Percentiles rank a stretch among this genome's conserved stretches.
Evolutionary conservation across 2,888 invertebrate species (phyloP).

Genomic region (Cataglyphis livida): DNA sequence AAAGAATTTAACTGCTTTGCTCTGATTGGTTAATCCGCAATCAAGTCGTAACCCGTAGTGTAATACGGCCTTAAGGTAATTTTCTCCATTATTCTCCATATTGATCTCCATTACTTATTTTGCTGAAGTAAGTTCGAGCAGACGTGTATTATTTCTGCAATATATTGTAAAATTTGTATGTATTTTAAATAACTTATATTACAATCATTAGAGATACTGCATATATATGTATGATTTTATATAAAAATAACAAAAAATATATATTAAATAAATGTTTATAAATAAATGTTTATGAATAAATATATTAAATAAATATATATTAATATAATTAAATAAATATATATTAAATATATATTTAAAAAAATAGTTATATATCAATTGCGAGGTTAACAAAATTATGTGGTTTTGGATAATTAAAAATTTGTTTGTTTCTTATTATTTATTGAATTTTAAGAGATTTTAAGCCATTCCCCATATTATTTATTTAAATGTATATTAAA

Average conservation of each 20-base stretch:
- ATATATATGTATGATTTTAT: not conserved
- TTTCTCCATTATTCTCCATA: too few relatives aligned
- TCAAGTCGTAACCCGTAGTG: too few relatives aligned
- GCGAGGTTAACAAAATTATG: slow-evolving; percentile 69
- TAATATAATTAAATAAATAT: not conserved
- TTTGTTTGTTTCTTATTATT: not conserved
- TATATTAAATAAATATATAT: too few relatives aligned
- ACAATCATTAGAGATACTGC: not conserved
- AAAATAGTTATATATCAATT: not conserved
- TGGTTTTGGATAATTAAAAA: slow-evolving; percentile 2
- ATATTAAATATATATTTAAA: not conserved
- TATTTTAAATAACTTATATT: not conserved
- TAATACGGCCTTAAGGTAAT: too few relatives aligned
- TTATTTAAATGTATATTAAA: too few relatives aligned
- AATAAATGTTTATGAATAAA: too few relatives aligned
- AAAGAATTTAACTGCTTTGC: too few relatives aligned
- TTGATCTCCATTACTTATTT: slow-evolving; percentile 24
- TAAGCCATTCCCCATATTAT: not conserved
- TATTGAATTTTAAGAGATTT: not conserved
- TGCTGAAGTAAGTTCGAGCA: slow-evolving; percentile 82
- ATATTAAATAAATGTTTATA: not conserved
- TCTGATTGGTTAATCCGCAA: too few relatives aligned
- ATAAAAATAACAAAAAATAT: slow-evolving; percentile 4
- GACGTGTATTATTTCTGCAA: not conserved
- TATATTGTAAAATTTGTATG: not conserved